A percentile compares a stretch with the other conserved stretches of the same genome.
These are phyloP conservation scores for Lycaena phlaeas DNA, from an alignment of 2,888 invertebrate genomes.

Conservation along the genomic window DNA sequence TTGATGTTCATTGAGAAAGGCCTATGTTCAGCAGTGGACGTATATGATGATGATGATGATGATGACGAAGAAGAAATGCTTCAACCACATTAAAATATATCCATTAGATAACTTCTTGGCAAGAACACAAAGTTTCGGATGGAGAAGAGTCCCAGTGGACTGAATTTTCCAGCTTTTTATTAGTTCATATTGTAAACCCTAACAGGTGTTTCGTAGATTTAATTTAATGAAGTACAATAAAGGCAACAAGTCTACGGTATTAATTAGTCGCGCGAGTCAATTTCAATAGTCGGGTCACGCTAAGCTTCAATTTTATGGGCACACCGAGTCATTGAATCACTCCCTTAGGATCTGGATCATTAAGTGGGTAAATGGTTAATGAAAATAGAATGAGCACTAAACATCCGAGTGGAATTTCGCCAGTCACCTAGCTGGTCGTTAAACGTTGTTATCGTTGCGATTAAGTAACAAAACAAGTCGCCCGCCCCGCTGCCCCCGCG, in stretches of 20 bases:
- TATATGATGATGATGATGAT: too few species aligned
- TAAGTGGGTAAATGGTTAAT: constrained; percentile 73
- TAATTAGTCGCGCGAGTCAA: constrained; percentile 13
- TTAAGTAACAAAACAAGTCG: constrained; percentile 71
- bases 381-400: constrained; percentile 73
- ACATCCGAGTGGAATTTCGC: constrained; percentile 71
- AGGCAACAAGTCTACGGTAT: constrained; percentile 3
- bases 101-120: too few species aligned
- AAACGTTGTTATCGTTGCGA: constrained; percentile 71
- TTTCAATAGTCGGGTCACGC: constrained; percentile 39
- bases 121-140: too few species aligned
- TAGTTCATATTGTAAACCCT: too few species aligned
- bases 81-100: too few species aligned
- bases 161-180: too few species aligned
- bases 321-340: constrained; percentile 59
- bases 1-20: too few species aligned
- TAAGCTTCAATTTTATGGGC: constrained; percentile 63
- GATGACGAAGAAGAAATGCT: too few species aligned
- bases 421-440: constrained; percentile 72
- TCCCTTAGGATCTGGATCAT: constrained; percentile 68
- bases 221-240: not conserved
- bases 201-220: too few species aligned
- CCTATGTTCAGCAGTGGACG: too few species aligned
- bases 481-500: constrained; percentile 35
- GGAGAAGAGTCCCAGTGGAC: too few species aligned